phyloP scores from a whole-genome alignment of 2,113 vertebrate species.

The Ammodytes marinus region DNA sequence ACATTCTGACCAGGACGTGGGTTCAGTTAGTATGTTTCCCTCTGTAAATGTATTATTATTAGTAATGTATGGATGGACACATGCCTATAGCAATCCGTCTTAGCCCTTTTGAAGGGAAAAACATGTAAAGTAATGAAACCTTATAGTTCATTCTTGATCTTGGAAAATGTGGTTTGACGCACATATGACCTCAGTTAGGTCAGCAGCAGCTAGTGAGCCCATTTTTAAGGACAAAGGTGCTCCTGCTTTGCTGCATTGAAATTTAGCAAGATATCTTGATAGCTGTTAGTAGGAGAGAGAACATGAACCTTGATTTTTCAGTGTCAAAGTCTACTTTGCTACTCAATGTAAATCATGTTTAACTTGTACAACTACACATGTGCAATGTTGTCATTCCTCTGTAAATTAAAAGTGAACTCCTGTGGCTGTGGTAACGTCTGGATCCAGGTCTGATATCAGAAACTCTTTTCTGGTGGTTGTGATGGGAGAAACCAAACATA shows the following conservation, averaged over 20 bases:
- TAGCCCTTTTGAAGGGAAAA: neutral
- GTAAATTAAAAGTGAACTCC: neutral
- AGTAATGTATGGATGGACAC: too few relatives aligned
- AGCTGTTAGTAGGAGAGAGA: neutral
- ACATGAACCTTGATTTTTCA: neutral
- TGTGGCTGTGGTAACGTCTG: neutral
- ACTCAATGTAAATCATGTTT: neutral
- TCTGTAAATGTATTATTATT: neutral
- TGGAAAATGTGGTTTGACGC: neutral
- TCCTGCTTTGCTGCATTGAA: too few relatives aligned
- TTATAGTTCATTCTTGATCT: neutral
- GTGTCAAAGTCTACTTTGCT: neutral
- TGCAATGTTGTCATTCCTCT: neutral
- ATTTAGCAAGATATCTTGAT: neutral
- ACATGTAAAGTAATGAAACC: too few relatives aligned
- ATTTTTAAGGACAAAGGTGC: too few relatives aligned
- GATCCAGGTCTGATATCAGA: neutral
- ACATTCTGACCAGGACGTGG: neutral
- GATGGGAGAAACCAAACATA: slow-evolving; percentile 21
- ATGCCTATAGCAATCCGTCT: neutral
- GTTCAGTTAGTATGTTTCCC: neutral
- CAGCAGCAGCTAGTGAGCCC: too few relatives aligned
- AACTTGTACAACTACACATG: neutral
- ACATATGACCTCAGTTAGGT: neutral
- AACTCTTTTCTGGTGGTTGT: neutral